Evolutionary conservation across 2,888 invertebrate genomes (phyloP).

Genomic region (Drosophila ustulata): DNA sequence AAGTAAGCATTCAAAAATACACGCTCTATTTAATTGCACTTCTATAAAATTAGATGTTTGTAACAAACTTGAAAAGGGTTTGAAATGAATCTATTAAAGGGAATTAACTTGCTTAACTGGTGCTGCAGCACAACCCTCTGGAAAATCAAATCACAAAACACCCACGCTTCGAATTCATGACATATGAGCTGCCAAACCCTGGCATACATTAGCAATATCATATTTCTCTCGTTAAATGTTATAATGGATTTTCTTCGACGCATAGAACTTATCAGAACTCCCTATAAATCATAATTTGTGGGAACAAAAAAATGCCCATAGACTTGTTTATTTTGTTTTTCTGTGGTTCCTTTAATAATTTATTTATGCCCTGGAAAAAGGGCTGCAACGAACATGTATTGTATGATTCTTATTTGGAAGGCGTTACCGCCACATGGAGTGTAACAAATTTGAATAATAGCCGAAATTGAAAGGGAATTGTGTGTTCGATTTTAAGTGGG

Average conservation of each 20-base stretch:
- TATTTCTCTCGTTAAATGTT: conserved; percentile 15
- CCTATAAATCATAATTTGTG: conserved; percentile 36
- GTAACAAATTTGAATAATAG: conserved; percentile 27
- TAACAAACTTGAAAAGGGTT: no score
- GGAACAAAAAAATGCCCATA: background rate
- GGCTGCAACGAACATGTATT: background rate
- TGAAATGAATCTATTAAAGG: background rate
- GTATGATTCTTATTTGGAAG: conserved; percentile 2
- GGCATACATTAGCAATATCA: conserved; percentile 8
- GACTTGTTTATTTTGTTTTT: conserved; percentile 26
- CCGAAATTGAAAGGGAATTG: conserved; percentile 18
- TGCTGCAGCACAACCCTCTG: background rate
- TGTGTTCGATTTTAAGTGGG: background rate
- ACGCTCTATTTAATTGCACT: no score
- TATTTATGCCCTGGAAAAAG: conserved; percentile 19
- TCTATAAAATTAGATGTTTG: no score
- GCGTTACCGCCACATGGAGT: conserved; percentile 22
- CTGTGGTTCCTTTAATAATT: conserved; percentile 29
- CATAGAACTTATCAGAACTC: conserved; percentile 19
- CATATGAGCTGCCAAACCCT: background rate
- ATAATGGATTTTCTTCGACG: conserved; percentile 5
- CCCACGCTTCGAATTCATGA: background rate
- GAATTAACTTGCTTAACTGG: background rate
- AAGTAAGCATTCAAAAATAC: background rate
- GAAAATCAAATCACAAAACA: background rate